Evolutionary conservation across 2,888 invertebrate species (phyloP), one percentile per base, ranked within the genome.

Genomic region (Stenichneumon culpator): DNA sequence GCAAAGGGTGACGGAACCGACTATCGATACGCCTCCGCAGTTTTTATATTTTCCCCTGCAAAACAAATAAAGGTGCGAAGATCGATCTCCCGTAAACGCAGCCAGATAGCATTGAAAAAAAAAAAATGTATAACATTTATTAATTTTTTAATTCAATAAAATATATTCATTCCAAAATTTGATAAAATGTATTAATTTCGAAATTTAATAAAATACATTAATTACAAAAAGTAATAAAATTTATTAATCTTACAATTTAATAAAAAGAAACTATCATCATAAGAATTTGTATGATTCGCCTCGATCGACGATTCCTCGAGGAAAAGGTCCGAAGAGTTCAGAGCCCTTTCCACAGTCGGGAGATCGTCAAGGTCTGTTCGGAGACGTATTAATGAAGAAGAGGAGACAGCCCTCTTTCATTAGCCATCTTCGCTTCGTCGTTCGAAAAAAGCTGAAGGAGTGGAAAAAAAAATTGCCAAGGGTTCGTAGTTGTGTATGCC

Each of bases 401-500:
- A 32, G 0, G 22, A 60, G 39, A 28, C 47, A 63, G 16, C 28
- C 50, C 78, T 25, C 44, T 47, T 73, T 68, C 47, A 47, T 68
- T 22, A 65, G 28, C 28, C 63, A 39, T 72, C 36, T 74, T 28
- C 25, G 57, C 57, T 25, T 73, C 22, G 16, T 19, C 39, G 54
- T 14, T 47, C 14, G 9, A 16, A 14, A 14, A 47, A 47, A 47
- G 57, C 54, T 68, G 19, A 25, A 75, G 11, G 47, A 52, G 22
- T 19, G n/a, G 6, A 69, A 79, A 83, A 65, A 79, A 83, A 57
- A 79, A 83, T 70, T 52, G 60, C 28, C 19, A 14, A 28, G 65
- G 74, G 47, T 47, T 47, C 25, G 60, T 22, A 25, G n/a, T 44
- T 28, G 28, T 32, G 32, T 28, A 28, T 39, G 65, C 65, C 9